Conservation (phyloP, 2,797 vertebrate genomes). For the Chelmon rostratus region DNA sequence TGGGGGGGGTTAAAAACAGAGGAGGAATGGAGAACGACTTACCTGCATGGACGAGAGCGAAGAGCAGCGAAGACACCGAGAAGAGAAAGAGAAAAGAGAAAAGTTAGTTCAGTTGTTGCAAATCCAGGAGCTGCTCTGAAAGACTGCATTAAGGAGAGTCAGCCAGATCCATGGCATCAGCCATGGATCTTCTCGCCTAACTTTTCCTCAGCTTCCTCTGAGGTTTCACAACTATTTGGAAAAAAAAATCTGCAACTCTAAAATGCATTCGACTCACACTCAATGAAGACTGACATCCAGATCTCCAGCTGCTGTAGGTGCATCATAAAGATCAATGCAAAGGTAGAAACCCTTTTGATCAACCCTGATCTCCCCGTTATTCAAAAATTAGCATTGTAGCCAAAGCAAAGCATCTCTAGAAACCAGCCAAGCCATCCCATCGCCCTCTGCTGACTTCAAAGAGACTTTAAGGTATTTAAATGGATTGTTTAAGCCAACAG, state of each 20-base stretch:
- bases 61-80: not conserved
- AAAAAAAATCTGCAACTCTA: not conserved
- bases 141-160: not conserved
- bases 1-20: slow-evolving; percentile 24
- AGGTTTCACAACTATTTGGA: not conserved
- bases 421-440: not conserved
- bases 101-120: slow-evolving; percentile 4
- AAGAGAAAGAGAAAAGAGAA: slow-evolving; percentile 10
- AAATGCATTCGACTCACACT: not conserved
- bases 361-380: not conserved
- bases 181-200: not conserved
- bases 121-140: not conserved
- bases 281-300: no score
- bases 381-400: not conserved
- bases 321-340: not conserved
- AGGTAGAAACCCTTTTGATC: not conserved
- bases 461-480: not conserved
- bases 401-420: not conserved
- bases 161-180: no score
- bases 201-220: not conserved
- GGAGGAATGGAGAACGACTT: slow-evolving; percentile 19
- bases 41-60: slow-evolving; percentile 43
- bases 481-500: not conserved
- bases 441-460: not conserved
- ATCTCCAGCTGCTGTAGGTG: not conserved